Evolutionary conservation across 2,888 invertebrate species (phyloP).

Genomic region (Mythimna loreyi): DNA sequence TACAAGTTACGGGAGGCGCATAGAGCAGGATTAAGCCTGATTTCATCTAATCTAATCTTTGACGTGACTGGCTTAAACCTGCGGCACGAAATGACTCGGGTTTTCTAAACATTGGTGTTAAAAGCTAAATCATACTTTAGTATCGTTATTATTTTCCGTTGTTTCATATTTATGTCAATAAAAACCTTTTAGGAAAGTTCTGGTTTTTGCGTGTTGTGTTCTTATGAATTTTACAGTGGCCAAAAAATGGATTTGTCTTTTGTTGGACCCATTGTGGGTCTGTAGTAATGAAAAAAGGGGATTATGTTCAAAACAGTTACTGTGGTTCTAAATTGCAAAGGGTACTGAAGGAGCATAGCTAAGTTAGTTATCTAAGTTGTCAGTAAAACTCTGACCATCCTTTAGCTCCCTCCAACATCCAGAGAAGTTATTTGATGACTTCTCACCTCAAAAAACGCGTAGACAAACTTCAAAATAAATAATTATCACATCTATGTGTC

Average conservation of each 20-base stretch:
- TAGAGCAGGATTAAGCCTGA: conserved; percentile 36
- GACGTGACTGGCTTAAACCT: conserved; percentile 25
- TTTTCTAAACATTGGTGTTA: conserved; percentile 33
- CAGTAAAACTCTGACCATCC: too few relatives aligned
- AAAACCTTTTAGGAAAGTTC: conserved; percentile 28
- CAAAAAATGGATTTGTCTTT: not conserved
- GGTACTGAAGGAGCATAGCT: too few relatives aligned
- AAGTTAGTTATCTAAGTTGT: too few relatives aligned
- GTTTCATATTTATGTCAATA: conserved; percentile 24
- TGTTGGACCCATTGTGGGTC: too few relatives aligned
- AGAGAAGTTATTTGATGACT: too few relatives aligned
- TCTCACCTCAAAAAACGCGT: too few relatives aligned
- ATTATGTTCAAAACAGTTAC: too few relatives aligned
- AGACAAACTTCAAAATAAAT: too few relatives aligned
- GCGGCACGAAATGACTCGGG: conserved; percentile 32
- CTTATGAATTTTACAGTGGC: not conserved
- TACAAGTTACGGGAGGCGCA: conserved; percentile 21
- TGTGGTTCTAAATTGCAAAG: too few relatives aligned
- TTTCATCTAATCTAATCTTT: conserved; percentile 52
- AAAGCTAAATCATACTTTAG: conserved; percentile 14
- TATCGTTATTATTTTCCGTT: conserved; percentile 13
- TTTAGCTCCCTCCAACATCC: too few relatives aligned
- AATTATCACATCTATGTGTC: too few relatives aligned
- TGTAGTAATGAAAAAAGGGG: too few relatives aligned
- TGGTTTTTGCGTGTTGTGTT: conserved; percentile 11